These are phyloP conservation scores for Acromyrmex heyeri DNA, from an alignment of 1,140 invertebrate genomes.

Conservation along the genomic window DNA sequence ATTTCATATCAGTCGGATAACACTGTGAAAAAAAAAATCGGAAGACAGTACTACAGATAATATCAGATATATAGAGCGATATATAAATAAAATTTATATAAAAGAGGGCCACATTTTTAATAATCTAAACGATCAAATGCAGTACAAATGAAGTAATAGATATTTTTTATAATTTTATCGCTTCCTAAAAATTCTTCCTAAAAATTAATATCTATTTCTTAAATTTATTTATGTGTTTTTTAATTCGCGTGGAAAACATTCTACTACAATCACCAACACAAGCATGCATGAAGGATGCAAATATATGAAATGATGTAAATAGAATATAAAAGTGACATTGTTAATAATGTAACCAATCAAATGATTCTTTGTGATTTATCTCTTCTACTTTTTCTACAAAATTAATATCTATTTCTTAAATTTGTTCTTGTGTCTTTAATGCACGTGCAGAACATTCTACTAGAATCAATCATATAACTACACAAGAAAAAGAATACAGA, in stretches of 20 bases:
- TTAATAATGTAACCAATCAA: background rate
- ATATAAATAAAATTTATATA: constrained; percentile 11
- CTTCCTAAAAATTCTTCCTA: too few relatives aligned
- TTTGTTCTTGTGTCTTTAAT: background rate
- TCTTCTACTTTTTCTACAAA: background rate
- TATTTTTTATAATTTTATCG: background rate
- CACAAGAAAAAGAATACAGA: background rate
- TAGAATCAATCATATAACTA: constrained; percentile 2
- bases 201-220: too few relatives aligned
- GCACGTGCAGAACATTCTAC: background rate
- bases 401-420: background rate
- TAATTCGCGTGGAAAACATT: background rate
- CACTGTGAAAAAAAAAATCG: background rate
- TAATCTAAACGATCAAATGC: background rate
- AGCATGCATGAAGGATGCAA: background rate
- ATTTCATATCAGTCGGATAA: constrained; percentile 48
- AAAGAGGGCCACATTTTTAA: background rate
- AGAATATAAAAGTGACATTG: background rate
- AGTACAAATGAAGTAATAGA: too few relatives aligned
- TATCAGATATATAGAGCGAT: background rate
- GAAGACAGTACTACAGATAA: constrained; percentile 36
- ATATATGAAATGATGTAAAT: constrained; percentile 26
- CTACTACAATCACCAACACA: background rate
- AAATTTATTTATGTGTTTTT: background rate
- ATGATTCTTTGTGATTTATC: background rate